Conservation (phyloP, 2,888 invertebrate species). For the Sialis lutaria region DNA sequence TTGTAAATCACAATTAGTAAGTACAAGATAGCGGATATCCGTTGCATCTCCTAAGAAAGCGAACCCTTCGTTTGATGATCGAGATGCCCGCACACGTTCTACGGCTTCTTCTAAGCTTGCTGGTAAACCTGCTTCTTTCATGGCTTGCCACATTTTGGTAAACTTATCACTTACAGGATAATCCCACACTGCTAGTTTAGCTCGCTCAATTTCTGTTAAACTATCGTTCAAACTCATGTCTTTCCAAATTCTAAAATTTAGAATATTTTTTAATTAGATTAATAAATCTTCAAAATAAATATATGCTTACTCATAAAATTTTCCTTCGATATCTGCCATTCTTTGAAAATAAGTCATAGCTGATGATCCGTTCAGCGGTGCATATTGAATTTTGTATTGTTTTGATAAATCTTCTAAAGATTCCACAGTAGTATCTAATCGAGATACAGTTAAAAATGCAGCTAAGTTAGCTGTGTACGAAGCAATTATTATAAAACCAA, state of each 20-base stretch:
- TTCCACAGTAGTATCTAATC: conserved; percentile 83
- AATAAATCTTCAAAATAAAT: conserved; percentile 1
- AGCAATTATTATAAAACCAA: conserved; percentile 97
- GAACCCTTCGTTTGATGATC: conserved; percentile 65
- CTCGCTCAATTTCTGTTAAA: conserved; percentile 71
- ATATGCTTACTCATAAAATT: conserved; percentile 72
- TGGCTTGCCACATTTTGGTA: conserved; percentile 97
- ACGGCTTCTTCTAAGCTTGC: conserved; percentile 63
- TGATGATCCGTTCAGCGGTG: conserved; percentile 72
- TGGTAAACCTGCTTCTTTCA: conserved; percentile 70
- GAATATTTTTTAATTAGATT: background rate
- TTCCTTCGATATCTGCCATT: conserved; percentile 89
- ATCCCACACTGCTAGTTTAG: conserved; percentile 95
- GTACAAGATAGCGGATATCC: conserved; percentile 55
- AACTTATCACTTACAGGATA: conserved; percentile 97
- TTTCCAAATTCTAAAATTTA: conserved; percentile 74
- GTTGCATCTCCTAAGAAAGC: conserved; percentile 92
- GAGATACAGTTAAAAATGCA: conserved; percentile 87
- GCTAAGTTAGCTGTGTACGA: conserved; percentile 97
- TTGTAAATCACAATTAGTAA: conserved; percentile 77
- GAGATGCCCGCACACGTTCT: conserved; percentile 45
- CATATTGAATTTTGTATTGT: conserved; percentile 92
- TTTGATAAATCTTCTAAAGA: conserved; percentile 88
- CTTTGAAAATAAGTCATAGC: conserved; percentile 89
- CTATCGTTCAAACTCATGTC: conserved; percentile 94